phyloP scores from a whole-genome alignment of 23 tunicate genomes.

The Clavelina lepadiformis region DNA sequence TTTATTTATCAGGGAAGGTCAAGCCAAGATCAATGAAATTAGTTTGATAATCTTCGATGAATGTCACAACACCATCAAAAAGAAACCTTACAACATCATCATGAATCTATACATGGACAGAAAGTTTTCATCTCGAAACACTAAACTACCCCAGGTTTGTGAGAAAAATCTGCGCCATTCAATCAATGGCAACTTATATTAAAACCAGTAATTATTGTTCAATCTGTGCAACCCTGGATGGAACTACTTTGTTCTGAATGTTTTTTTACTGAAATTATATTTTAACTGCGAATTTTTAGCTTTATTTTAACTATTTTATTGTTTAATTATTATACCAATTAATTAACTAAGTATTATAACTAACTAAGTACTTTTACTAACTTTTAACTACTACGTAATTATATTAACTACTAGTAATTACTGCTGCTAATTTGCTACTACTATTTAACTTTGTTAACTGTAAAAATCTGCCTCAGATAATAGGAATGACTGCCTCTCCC shows the following conservation, averaged over 20 bases:
- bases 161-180: too few relatives aligned
- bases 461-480: conserved; percentile 17
- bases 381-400: too few relatives aligned
- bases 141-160: conserved; percentile 16
- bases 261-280: not conserved
- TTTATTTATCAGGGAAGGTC: not conserved
- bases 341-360: not conserved
- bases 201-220: too few relatives aligned
- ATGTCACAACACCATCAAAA: conserved; percentile 62
- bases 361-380: not conserved
- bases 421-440: not conserved
- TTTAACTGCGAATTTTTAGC: not conserved
- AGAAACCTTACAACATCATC: conserved; percentile 47
- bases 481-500: conserved; percentile 68
- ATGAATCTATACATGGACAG: conserved; percentile 43
- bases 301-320: not conserved
- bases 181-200: too few relatives aligned
- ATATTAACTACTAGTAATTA: not conserved
- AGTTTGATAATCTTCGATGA: conserved; percentile 61
- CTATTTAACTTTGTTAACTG: not conserved
- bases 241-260: not conserved
- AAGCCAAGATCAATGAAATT: conserved; percentile 1
- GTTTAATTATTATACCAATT: not conserved
- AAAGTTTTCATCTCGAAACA: not conserved
- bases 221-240: too few relatives aligned